Evolutionary conservation across 2,113 vertebrate genomes (phyloP).

Genomic region (Coracopsis vasa): DNA sequence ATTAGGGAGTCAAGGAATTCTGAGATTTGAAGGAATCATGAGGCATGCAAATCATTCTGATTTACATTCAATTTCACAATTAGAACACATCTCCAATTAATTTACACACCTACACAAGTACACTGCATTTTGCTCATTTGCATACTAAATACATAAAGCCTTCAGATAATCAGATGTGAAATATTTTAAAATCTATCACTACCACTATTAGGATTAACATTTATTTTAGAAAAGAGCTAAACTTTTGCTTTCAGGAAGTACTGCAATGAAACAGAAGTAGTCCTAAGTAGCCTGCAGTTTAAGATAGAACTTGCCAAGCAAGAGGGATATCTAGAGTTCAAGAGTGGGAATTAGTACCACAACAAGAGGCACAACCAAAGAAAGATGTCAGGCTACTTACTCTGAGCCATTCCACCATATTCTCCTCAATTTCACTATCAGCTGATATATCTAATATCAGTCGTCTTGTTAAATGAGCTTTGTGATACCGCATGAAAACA

Average conservation of each 20-base stretch:
- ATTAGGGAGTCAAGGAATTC: not conserved
- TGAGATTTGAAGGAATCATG: not conserved
- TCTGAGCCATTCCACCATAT: conserved; percentile 99
- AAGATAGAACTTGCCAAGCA: not conserved
- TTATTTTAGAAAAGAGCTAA: not conserved
- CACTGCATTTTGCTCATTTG: not conserved
- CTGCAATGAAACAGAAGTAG: not conserved
- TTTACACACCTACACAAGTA: not conserved
- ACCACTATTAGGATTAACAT: not conserved
- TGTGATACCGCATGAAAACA: conserved; percentile 99
- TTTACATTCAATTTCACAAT: not conserved
- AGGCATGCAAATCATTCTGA: not conserved
- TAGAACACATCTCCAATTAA: not conserved
- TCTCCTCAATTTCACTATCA: conserved; percentile 98
- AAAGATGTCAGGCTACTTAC: conserved; percentile 72
- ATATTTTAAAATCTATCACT: not conserved
- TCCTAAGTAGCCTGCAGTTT: not conserved
- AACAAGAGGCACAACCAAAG: not conserved
- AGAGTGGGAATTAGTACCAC: not conserved
- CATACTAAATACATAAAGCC: not conserved
- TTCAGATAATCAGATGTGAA: not conserved
- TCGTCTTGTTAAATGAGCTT: conserved; percentile 95
- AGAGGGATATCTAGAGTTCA: not conserved
- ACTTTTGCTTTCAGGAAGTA: not conserved
- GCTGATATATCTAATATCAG: conserved; percentile 99